Base-by-base conservation (phyloP, 2,113 vertebrate species). In the Halcyon senegalensis region DNA sequence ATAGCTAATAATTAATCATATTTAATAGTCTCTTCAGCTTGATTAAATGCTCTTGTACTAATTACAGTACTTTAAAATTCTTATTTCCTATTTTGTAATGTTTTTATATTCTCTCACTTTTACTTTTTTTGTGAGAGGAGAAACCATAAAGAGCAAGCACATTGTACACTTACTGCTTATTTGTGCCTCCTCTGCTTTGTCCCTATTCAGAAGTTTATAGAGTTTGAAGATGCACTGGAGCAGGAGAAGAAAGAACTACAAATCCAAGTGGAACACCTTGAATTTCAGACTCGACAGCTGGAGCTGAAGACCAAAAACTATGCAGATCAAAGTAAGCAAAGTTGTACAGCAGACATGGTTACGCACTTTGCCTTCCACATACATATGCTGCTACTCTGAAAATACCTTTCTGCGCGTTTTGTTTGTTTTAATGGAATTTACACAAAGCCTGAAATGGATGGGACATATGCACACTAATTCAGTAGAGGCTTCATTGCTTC, bases 221-320 rank as follows among this genome's bases (percentile, higher is more conserved):
- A 99, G 95, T 99, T 99, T 96, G 99, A 99, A 96, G 99, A 99
- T 98, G 98, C 98, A 4, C 89, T 99, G 98, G 99, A 99, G 59
- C 99, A 99, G 23, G 99, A 99, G 94, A 99, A 99, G 98, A 99
- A 99, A 91, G 99, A 99, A 12, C 98, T 99, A 67, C 99, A 99
- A 97, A 93, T 98, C 28, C 99, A 99, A 91, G 99, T 99, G 97
- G 99, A 99, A 67, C 98, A 98, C 93, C 98, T 99, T 72, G 99
- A 99, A 97, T 98, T 99, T 95, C 99, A 99, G 98, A 98, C 98
- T 41, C 99, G 99, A 95, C 99, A 99, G 85, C 96, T 99, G 97
- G 99, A 99, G 97, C 98, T 99, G 84, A 99, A 99, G 97, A 98
- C 98, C 89, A 99, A 99, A 97, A 99, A 99, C 97, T 99, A 99